Conservation (phyloP, 2,888 invertebrate genomes). For the Catocala sponsa region DNA sequence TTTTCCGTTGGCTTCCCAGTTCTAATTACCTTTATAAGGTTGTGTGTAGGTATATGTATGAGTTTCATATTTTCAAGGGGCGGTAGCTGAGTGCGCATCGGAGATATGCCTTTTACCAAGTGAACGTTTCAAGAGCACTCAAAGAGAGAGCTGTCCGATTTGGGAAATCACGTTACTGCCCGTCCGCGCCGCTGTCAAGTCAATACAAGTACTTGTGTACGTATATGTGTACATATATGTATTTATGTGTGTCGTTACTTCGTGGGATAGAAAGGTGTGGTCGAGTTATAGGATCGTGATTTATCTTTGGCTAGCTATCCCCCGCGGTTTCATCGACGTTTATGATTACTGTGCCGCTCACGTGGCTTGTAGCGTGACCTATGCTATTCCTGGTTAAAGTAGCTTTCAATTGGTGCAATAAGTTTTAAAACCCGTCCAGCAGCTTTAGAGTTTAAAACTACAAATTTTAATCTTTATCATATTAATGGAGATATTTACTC, state of each 20-base stretch:
- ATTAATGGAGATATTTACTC: too few species aligned
- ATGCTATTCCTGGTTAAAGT: too few species aligned
- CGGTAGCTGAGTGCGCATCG: slow-evolving; percentile 61
- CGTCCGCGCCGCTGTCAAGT: slow-evolving; percentile 46
- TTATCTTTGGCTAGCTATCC: too few species aligned
- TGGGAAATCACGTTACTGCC: slow-evolving; percentile 81
- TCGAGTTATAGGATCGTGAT: too few species aligned
- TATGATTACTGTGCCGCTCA: too few species aligned
- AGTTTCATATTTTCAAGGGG: slow-evolving; percentile 66
- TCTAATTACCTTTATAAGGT: slow-evolving; percentile 31
- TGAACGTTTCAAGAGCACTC: slow-evolving; percentile 78
- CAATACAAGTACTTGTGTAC: slow-evolving; percentile 39
- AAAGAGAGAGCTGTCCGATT: slow-evolving; percentile 77
- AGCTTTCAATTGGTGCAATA: too few species aligned
- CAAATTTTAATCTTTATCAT: too few species aligned
- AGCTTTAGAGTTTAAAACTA: too few species aligned
- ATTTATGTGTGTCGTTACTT: slow-evolving; percentile 24
- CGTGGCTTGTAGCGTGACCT: too few species aligned
- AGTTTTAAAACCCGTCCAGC: too few species aligned
- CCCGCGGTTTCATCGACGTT: too few species aligned
- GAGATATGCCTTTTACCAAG: slow-evolving; percentile 72
- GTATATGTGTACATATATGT: slow-evolving; percentile 11
- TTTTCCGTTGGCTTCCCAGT: background rate
- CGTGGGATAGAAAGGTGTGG: background rate
- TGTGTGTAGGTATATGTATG: slow-evolving; percentile 29